phyloP scores from a whole-genome alignment of 2,888 invertebrate genomes.

The Dasysyrphus albostriatus region DNA sequence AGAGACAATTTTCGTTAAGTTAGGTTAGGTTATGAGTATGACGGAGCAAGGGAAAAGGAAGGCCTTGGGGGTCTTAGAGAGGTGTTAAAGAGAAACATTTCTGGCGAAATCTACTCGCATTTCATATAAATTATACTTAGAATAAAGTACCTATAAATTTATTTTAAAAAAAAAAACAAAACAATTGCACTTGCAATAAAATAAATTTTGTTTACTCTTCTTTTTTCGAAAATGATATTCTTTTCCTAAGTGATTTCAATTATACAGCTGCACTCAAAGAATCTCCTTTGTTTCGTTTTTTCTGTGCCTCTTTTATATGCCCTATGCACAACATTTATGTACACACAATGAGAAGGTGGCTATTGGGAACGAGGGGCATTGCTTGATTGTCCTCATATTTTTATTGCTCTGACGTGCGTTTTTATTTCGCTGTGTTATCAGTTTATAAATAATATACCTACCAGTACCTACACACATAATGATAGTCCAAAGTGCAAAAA shows the following conservation, averaged over 20 bases:
- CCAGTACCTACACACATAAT: conserved; percentile 1
- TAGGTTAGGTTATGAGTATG: neutral
- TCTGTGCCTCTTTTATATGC: neutral
- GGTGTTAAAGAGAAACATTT: neutral
- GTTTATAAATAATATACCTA: conserved; percentile 48
- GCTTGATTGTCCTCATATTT: conserved; percentile 26
- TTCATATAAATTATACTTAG: no score
- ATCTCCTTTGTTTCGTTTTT: conserved; percentile 21
- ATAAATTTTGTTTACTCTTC: neutral
- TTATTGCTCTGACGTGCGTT: conserved; percentile 55
- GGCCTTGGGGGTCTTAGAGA: neutral
- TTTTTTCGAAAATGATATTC: neutral
- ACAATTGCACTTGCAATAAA: neutral
- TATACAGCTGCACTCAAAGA: neutral
- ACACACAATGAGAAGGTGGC: neutral
- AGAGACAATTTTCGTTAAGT: conserved; percentile 18
- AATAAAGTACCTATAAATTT: neutral
- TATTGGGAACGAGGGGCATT: neutral
- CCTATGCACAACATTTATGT: neutral
- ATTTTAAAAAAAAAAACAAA: no score
- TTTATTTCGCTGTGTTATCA: conserved; percentile 65
- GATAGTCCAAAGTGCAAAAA: conserved; percentile 67
- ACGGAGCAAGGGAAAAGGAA: neutral
- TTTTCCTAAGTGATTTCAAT: conserved; percentile 4
- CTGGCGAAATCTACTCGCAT: neutral